Evolutionary conservation across 2,113 vertebrate genomes (phyloP), one percentile per base, ranked within the genome.

Genomic region (Pycnonotus jocosus): DNA sequence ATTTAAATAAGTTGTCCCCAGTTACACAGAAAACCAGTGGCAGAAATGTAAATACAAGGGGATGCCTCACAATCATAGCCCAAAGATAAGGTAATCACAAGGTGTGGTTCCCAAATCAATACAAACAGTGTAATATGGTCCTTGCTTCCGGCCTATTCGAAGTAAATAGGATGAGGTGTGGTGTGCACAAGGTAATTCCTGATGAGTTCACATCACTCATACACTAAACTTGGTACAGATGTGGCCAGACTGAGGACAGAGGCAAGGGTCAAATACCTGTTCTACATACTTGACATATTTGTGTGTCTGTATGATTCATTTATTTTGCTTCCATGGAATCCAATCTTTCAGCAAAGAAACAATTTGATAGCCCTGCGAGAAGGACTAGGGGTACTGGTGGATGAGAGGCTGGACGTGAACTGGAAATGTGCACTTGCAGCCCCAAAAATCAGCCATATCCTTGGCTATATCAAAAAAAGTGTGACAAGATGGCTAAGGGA

Each of bases 21-120:
- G 62, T 14, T 92, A 58, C 74, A 86, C 6, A 95, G 80, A 90
- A 94, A 92, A 81, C 13, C 47, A 54, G 33, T 9, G 35, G 24
- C 44, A 88, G 42, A 92, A 88, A 74, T 28, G 72, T 66, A 83
- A 88, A 88, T 94, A 78, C 56, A 27, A 58, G 56, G 58, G 76
- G 76, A 81, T 83, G 56, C 68, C 71, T 80, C 51, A 81, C 48
- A 90, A 73, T 81, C 80, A 47, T 95, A 95, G 82, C 92, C 86
- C 82, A 96, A 96, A 95, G 90, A 97, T 92, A 93, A 95, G 91
- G 38, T 96, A 93, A 95, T 96, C 68, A 92, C 35, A 90, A 95
- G 95, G 92, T 94, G 88, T 90, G 92, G 82, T 37, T 94, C 51
- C 69, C 60, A 58, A 73, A 86, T 78, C 92, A 92, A 74, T 91